Percentiles rank a stretch among this genome's conserved stretches.
Evolutionary conservation across 2,797 vertebrate genomes (phyloP).

Genomic region (Premnoplex brunnescens): DNA sequence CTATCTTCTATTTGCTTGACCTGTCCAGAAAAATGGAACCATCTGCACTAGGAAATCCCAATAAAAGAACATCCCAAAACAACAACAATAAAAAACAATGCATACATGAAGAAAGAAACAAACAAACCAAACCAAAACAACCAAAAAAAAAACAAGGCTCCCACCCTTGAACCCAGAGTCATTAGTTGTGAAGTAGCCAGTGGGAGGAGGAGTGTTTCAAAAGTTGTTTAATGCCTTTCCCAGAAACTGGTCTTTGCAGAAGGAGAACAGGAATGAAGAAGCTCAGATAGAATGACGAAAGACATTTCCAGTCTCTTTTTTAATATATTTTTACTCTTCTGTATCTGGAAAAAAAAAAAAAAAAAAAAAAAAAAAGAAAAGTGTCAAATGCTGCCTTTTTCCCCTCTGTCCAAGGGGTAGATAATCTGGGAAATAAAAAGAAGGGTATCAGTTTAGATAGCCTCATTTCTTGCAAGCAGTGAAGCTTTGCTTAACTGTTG

Average conservation of each 20-base stretch:
- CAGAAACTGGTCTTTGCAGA: slow-evolving; percentile 74
- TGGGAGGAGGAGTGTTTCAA: slow-evolving; percentile 61
- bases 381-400: slow-evolving; percentile 72
- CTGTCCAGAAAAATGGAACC: neutral
- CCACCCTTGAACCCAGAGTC: slow-evolving; percentile 42
- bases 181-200: slow-evolving; percentile 57
- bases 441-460: neutral
- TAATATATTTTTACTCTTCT: slow-evolving; percentile 73
- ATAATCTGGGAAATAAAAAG: slow-evolving; percentile 35
- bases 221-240: slow-evolving; percentile 73
- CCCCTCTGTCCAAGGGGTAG: slow-evolving; percentile 8
- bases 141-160: slow-evolving; percentile 2
- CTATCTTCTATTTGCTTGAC: neutral
- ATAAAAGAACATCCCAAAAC: neutral
- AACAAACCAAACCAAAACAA: slow-evolving; percentile 18
- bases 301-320: slow-evolving; percentile 76
- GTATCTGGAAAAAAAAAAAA: slow-evolving; percentile 80
- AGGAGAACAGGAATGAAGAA: slow-evolving; percentile 76
- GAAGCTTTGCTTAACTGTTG: neutral
- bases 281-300: slow-evolving; percentile 79
- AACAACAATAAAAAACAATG: neutral
- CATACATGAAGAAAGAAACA: neutral
- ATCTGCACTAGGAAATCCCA: slow-evolving; percentile 36
- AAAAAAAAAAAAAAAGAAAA: slow-evolving; percentile 74
- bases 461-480: neutral